These are phyloP conservation scores for Hydrolagus affinis DNA, from an alignment of 2,113 vertebrate genomes.

Conservation along the genomic window DNA sequence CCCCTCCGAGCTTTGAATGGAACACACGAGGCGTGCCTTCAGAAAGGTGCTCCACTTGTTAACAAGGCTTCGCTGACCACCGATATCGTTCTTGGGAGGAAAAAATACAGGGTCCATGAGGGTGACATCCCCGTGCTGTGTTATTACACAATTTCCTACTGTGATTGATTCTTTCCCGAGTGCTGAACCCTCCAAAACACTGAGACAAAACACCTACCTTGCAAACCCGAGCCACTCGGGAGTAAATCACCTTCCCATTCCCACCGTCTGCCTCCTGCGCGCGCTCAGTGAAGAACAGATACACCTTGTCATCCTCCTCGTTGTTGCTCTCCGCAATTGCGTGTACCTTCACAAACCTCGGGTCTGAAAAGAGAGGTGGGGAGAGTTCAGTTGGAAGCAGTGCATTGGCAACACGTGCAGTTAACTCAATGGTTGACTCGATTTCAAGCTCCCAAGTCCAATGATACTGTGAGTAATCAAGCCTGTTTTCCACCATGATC, in stretches of 20 bases:
- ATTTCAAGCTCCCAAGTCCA: too few relatives aligned
- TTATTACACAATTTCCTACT: too few relatives aligned
- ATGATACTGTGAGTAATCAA: too few relatives aligned
- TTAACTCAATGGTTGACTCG: not conserved
- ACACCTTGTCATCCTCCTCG: conserved; percentile 68
- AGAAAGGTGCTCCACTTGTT: conserved; percentile 73
- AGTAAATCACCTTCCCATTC: conserved; percentile 63
- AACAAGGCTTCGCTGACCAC: conserved; percentile 66
- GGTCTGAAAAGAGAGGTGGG: conserved; percentile 46
- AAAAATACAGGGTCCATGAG: too few relatives aligned
- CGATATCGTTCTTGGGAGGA: conserved; percentile 58
- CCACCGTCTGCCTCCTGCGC: conserved; percentile 63
- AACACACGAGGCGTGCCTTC: conserved; percentile 65
- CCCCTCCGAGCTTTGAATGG: conserved; percentile 61
- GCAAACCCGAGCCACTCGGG: conserved; percentile 64
- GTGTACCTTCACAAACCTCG: conserved; percentile 65
- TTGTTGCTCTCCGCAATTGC: conserved; percentile 68
- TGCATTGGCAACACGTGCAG: not conserved
- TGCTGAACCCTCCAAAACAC: too few relatives aligned
- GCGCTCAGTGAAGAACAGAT: conserved; percentile 67
- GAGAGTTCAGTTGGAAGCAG: not conserved
- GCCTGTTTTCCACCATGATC: too few relatives aligned
- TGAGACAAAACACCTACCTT: conserved; percentile 48
- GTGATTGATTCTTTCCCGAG: too few relatives aligned
- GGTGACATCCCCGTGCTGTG: too few relatives aligned